Evolutionary conservation across 2,113 vertebrate genomes (phyloP).

Genomic region (Platycercus adscitus): DNA sequence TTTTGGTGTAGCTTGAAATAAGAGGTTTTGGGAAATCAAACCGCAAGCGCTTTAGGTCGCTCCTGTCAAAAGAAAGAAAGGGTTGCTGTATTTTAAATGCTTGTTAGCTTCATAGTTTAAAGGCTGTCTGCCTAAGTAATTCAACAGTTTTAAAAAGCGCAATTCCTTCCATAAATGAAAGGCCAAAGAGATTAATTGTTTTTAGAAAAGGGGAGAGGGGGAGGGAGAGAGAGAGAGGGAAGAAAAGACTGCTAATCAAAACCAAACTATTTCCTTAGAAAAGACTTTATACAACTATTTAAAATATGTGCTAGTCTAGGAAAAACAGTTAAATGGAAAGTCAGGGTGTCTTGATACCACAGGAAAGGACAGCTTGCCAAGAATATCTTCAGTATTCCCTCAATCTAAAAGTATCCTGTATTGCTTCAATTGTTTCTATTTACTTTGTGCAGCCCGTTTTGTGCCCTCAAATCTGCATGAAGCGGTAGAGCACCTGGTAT

Average conservation of each 20-base stretch:
- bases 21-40: neutral
- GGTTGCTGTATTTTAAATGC: slow-evolving; percentile 9
- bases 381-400: slow-evolving; percentile 47
- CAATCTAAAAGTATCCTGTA: neutral
- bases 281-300: slow-evolving; percentile 49
- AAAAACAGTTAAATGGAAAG: slow-evolving; percentile 68
- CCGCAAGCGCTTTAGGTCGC: neutral
- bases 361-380: slow-evolving; percentile 63
- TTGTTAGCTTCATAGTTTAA: slow-evolving; percentile 18
- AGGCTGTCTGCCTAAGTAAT: neutral
- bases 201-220: neutral
- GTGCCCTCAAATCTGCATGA: neutral
- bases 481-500: slow-evolving; percentile 53
- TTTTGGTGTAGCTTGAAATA: neutral
- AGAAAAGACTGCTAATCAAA: slow-evolving; percentile 38
- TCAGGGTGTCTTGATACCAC: slow-evolving; percentile 58
- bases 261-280: slow-evolving; percentile 52
- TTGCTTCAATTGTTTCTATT: slow-evolving; percentile 37
- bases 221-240: neutral
- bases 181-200: slow-evolving; percentile 18
- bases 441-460: slow-evolving; percentile 46
- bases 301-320: slow-evolving; percentile 68
- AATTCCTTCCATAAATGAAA: slow-evolving; percentile 11
- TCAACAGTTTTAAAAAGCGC: neutral
- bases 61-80: neutral